Conservation (phyloP, 2,113 vertebrate species). For the Pimephales promelas region DNA sequence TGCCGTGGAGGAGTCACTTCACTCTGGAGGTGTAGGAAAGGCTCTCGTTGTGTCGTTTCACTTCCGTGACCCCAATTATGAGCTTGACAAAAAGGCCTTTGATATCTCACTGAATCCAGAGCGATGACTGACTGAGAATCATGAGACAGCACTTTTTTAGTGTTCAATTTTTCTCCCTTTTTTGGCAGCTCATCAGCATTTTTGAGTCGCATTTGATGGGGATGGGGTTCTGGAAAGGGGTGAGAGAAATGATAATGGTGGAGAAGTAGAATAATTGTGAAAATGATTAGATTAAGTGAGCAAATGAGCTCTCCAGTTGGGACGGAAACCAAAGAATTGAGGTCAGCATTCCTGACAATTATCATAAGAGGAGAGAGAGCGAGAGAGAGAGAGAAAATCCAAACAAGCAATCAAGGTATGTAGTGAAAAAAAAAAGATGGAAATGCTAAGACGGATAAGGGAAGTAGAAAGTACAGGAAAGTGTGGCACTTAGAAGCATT, state of each 20-base stretch:
- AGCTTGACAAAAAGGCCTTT: constrained; percentile 49
- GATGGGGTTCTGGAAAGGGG: background rate
- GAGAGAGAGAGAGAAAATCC: constrained; percentile 5
- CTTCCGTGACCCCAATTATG: constrained; percentile 47
- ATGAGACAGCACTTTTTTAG: constrained; percentile 40
- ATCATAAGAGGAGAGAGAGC: constrained; percentile 32
- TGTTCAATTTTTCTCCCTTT: constrained; percentile 26
- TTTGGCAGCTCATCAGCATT: constrained; percentile 32
- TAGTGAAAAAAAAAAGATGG: background rate
- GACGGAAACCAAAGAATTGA: constrained; percentile 56
- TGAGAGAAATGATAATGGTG: constrained; percentile 33
- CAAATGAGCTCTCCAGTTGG: constrained; percentile 53
- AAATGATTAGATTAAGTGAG: constrained; percentile 61
- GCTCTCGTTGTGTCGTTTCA: constrained; percentile 34
- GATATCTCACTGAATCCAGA: constrained; percentile 25
- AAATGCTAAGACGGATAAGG: constrained; percentile 24
- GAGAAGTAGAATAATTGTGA: constrained; percentile 54
- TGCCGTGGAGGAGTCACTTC: constrained; percentile 11
- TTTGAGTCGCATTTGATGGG: background rate
- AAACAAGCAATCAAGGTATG: constrained; percentile 34
- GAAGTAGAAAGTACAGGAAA: constrained; percentile 19
- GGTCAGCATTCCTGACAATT: constrained; percentile 55
- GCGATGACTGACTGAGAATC: background rate
- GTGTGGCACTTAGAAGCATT: constrained; percentile 29
- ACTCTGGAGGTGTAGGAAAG: constrained; percentile 29